Evolutionary conservation across 2,113 vertebrate genomes (phyloP), one percentile per base, ranked within the genome.

Genomic region (Erythrocercus mccallii): DNA sequence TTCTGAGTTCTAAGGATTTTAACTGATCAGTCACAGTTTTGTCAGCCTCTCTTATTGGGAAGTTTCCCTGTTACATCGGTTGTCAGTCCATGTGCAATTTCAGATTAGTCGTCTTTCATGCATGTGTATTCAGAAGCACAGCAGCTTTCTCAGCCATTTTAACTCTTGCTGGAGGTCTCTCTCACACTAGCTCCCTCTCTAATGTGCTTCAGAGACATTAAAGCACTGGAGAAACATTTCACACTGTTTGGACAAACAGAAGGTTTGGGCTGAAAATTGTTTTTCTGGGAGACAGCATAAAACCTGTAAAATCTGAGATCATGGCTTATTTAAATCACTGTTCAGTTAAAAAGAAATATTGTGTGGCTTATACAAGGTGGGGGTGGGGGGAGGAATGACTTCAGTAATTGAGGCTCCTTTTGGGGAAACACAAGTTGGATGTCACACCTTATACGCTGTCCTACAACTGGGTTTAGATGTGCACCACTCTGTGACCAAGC

Each of bases 401-500:
- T 74, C 33, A 92, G 23, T 44, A 81, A 70, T 1, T 35, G 74
- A 90, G 68, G 64, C 81, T 84, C 82, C 50, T 81, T 79, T 38
- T 65, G 81, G 74, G 68, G 64, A 82, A 81, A 60, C n/a, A 42
- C 1, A 62, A 47, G 60, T 21, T 81, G 66, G 76, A 91, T 70
- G 48, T 95, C 89, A 81, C n/a, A 60, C 91, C 44, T 76, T 53
- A 57, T 14, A 57, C 16, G 35, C 21, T 61, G 47, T 48, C 80
- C 72, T 45, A 53, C 22, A 25, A 33, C 7, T 25, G 37, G 44
- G 68, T 66, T 92, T 77, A 77, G 71, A 80, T 88, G 71, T 84
- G 87, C 93, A 82, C 90, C 89, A 84, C 94, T 94, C 71, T 93
- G 74, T 90, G 96, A 95, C 81, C 84, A 84, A 91, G 93, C 76